These are phyloP conservation scores for Dasyurus viverrinus DNA, from an alignment of 2,113 vertebrate species.

Conservation along the genomic window DNA sequence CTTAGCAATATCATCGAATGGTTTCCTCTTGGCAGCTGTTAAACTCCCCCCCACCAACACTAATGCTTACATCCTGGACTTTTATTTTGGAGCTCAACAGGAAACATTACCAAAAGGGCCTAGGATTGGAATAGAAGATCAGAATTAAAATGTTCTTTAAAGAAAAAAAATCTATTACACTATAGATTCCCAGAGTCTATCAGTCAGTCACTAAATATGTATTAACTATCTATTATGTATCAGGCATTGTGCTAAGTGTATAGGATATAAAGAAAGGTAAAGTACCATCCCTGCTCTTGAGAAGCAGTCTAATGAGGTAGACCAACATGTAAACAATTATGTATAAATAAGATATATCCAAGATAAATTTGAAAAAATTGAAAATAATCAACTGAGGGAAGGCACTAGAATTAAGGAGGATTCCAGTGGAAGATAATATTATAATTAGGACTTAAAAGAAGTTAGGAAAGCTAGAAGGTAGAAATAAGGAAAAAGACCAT, in stretches of 20 bases:
- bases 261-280: not conserved
- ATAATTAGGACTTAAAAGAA: not conserved
- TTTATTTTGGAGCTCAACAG: slow-evolving; percentile 1
- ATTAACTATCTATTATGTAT: not conserved
- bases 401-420: not conserved
- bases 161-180: not conserved
- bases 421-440: not conserved
- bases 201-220: not conserved
- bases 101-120: not conserved
- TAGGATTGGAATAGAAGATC: not conserved
- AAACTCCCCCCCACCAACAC: slow-evolving; percentile 47
- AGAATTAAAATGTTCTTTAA: not conserved
- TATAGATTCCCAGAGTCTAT: not conserved
- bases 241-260: not conserved
- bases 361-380: not conserved
- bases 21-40: slow-evolving; percentile 21
- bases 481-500: not conserved
- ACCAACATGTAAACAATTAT: not conserved
- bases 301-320: not conserved
- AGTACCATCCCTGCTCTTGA: not conserved
- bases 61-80: not conserved
- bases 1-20: slow-evolving; percentile 11
- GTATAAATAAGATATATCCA: not conserved
- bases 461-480: not conserved
- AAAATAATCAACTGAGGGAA: not conserved